phyloP scores from a whole-genome alignment of 2,888 invertebrate genomes.

The Zaprionus bogoriensis region DNA sequence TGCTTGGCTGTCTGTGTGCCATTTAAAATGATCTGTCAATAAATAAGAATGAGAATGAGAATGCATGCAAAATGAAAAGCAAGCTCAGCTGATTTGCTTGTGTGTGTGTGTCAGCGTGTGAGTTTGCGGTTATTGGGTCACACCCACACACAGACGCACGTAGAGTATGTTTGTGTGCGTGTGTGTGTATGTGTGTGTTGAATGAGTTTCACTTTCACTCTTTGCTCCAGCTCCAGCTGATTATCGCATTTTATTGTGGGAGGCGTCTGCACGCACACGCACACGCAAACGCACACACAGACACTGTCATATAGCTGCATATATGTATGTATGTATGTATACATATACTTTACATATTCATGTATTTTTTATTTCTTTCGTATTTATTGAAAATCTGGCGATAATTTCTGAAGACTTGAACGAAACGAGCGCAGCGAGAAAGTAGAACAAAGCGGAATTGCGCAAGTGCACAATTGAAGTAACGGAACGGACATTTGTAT shows the following conservation, averaged over 20 bases:
- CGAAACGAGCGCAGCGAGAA: too few species aligned
- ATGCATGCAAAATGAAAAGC: conserved; percentile 19
- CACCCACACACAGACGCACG: conserved; percentile 1
- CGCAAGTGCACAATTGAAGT: conserved; percentile 4
- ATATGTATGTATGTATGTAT: not conserved
- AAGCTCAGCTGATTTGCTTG: conserved; percentile 17
- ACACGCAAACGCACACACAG: not conserved
- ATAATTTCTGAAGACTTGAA: not conserved
- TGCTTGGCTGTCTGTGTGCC: conserved; percentile 1
- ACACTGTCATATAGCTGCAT: not conserved
- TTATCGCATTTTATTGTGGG: not conserved
- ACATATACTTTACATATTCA: not conserved
- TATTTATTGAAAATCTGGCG: not conserved
- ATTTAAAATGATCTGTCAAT: conserved; percentile 34
- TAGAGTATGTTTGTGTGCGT: not conserved
- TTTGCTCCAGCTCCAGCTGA: conserved; percentile 3
- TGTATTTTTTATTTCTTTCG: not conserved
- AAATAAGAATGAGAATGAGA: conserved; percentile 24
- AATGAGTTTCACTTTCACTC: conserved; percentile 30
- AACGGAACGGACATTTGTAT: conserved; percentile 13
- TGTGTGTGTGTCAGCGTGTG: not conserved
- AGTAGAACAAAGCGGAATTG: conserved; percentile 15
- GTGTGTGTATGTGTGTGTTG: not conserved
- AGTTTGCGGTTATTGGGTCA: conserved; percentile 32
- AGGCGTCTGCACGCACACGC: not conserved